Evolutionary conservation across 2,888 invertebrate genomes (phyloP), one percentile per base, ranked within the genome.

Genomic region (Esperia sulphurella): DNA sequence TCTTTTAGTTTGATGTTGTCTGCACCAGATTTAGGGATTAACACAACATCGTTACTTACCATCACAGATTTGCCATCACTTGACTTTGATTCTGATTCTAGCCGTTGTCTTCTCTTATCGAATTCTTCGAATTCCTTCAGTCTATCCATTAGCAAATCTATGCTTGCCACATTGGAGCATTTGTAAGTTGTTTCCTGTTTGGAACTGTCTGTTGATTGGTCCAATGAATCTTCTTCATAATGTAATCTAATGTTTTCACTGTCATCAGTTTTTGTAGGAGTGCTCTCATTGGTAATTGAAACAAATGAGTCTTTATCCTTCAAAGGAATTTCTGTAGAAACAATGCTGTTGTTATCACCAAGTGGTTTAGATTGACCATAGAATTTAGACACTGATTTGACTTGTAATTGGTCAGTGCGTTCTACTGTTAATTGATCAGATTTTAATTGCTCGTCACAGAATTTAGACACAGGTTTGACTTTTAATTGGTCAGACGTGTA

Each of bases 111-210:
- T 65, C 82, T 83, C 64, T 85, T 90, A 62, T 88, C 88, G 51
- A 87, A 81, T 58, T 89, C 90, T 60, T 89, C 90, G 61, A 90
- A 90, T 52, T 82, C 87, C 65, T 88, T 90, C 44, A 90, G 73
- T 62, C 89, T 83, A 46, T 88, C 88, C 83, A 90, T 90, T 29
- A 90, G 71, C 57, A 88, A 90, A 53, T 89, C 90, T 62, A 90
- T 90, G 57, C 86, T 88, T 12, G 88, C 85, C 14, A 85, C 83
- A 41, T 80, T 65, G 35, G 70, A 79, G 51, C 77, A 76, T 58
- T 84, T 87, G 56, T 78, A 88, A 29, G 82, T 67, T 50, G 83
- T 73, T 49, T 84, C 86, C 51, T 71, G 76, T 55, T 79, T 80
- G 7, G 66, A 61, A 14, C 66, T 60, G 40, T 88, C 88, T 41